phyloP scores from a whole-genome alignment of 2,888 invertebrate genomes.

The Dioctria linearis region DNA sequence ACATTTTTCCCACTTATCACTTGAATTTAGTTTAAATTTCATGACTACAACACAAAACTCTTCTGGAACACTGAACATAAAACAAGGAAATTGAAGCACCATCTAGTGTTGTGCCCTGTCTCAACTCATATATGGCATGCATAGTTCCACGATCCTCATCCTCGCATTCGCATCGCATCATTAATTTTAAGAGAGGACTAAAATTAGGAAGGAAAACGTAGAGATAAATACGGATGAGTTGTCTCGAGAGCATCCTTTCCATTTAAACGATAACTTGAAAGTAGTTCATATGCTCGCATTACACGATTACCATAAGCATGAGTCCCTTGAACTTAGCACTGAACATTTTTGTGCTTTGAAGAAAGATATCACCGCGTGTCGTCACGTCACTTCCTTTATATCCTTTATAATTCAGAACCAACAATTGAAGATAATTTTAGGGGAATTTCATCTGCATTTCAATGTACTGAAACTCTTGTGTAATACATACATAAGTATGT shows the following conservation, averaged over 20 bases:
- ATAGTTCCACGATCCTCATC: slow-evolving; percentile 14
- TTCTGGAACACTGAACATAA: neutral
- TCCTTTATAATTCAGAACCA: slow-evolving; percentile 36
- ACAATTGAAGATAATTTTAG: no score
- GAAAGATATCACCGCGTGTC: neutral
- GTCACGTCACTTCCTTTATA: neutral
- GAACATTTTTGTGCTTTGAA: neutral
- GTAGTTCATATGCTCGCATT: slow-evolving; percentile 21
- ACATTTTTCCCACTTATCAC: slow-evolving; percentile 16
- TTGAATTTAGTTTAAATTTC: slow-evolving; percentile 26
- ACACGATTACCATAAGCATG: slow-evolving; percentile 15
- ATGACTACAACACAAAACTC: slow-evolving; percentile 5
- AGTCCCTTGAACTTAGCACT: slow-evolving; percentile 7
- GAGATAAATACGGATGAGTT: slow-evolving; percentile 27
- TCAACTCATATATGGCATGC: neutral
- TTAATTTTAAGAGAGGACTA: slow-evolving; percentile 34
- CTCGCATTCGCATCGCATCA: slow-evolving; percentile 31
- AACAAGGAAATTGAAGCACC: slow-evolving; percentile 28
- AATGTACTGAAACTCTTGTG: no score
- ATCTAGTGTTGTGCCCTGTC: neutral
- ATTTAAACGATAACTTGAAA: slow-evolving; percentile 21
- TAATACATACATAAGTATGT: no score
- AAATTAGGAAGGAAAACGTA: slow-evolving; percentile 9
- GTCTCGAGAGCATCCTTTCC: neutral
- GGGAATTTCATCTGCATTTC: no score